Evolutionary conservation across 2,888 invertebrate genomes (phyloP).

Genomic region (Oscheius sp.): DNA sequence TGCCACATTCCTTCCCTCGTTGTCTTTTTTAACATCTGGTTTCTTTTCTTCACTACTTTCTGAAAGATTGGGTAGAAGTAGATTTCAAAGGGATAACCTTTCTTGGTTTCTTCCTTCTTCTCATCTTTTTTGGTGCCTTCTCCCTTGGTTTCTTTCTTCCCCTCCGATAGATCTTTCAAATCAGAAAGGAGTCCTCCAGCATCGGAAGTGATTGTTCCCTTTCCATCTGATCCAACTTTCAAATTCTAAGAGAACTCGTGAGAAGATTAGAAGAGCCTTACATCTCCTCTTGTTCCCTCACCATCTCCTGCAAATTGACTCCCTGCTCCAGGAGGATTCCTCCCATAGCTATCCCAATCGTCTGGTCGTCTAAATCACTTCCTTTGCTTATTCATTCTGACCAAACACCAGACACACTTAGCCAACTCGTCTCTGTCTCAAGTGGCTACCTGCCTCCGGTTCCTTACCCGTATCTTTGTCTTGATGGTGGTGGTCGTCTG

Average conservation of each 20-base stretch:
- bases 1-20: not conserved
- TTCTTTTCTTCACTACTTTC: not conserved
- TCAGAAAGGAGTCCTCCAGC: not conserved
- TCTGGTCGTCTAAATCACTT: not conserved
- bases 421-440: not conserved
- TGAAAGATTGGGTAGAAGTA: too few species aligned
- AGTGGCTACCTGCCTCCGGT: not conserved
- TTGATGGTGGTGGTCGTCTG: not conserved
- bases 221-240: not conserved
- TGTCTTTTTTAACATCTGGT: not conserved
- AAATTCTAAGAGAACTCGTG: not conserved
- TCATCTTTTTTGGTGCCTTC: not conserved
- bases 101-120: not conserved
- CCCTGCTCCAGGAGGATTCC: not conserved
- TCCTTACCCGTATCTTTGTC: not conserved
- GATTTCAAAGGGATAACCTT: too few species aligned
- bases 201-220: not conserved
- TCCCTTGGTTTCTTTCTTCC: not conserved
- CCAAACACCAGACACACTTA: not conserved
- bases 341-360: not conserved
- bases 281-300: not conserved
- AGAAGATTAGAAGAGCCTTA: not conserved
- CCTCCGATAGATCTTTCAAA: not conserved
- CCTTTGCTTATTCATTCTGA: not conserved
- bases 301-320: not conserved